Percentiles rank a stretch among this genome's conserved stretches.
phyloP scores from a whole-genome alignment of 2,113 vertebrate species.

The Oryzias melastigma region DNA sequence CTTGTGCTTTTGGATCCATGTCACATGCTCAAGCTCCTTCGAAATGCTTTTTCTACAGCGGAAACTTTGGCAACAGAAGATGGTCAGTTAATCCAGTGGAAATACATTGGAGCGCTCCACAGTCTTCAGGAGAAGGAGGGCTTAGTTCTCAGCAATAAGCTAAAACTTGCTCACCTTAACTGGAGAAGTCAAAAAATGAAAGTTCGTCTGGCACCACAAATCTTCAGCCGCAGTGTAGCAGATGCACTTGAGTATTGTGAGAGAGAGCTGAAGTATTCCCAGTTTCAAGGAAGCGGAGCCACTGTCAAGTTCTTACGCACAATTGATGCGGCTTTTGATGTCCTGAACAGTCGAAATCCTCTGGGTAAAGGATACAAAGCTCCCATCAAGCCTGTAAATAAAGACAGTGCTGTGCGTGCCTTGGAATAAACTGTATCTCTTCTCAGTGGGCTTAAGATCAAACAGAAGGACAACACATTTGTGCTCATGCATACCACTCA shows the following conservation, averaged over 20 bases:
- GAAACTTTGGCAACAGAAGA: neutral
- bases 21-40: neutral
- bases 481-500: neutral
- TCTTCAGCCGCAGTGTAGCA: neutral
- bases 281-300: neutral
- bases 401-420: neutral
- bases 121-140: neutral
- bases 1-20: neutral
- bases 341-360: neutral
- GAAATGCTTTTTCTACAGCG: neutral
- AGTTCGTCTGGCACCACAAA: neutral
- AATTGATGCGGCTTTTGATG: constrained; percentile 10
- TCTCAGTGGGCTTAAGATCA: neutral
- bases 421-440: neutral
- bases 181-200: constrained; percentile 1
- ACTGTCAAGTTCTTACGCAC: neutral
- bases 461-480: neutral
- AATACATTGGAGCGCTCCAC: neutral
- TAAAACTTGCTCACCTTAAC: neutral
- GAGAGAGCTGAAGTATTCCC: neutral
- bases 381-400: neutral
- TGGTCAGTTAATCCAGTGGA: neutral
- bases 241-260: constrained; percentile 4
- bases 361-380: neutral
- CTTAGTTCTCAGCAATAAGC: neutral